These are phyloP conservation scores for Sceloporus tristichus DNA, from an alignment of 2,113 vertebrate genomes.

Conservation along the genomic window DNA sequence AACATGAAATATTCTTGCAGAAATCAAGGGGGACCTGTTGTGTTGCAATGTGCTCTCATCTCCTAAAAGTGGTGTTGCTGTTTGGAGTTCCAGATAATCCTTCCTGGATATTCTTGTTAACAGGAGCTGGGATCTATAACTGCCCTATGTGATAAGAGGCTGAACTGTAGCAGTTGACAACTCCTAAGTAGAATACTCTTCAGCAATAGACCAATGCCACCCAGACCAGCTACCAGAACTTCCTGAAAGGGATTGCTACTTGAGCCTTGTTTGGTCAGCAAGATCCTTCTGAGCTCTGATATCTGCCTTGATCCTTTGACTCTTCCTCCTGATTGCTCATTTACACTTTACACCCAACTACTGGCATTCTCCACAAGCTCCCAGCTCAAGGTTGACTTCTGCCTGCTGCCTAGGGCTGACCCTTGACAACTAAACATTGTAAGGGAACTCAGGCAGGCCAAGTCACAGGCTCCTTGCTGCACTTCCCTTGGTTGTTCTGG, in stretches of 20 bases:
- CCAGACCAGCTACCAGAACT: not conserved
- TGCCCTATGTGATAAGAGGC: too few species aligned
- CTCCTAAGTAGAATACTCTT: too few species aligned
- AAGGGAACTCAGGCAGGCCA: too few species aligned
- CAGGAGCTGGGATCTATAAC: not conserved
- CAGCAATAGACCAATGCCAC: too few species aligned
- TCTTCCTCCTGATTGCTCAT: not conserved
- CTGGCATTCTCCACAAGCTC: not conserved
- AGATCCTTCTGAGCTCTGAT: not conserved
- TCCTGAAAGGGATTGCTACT: not conserved
- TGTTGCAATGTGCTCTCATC: not conserved
- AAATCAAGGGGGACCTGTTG: not conserved
- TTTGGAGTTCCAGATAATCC: not conserved
- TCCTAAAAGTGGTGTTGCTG: not conserved
- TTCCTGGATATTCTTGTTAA: not conserved
- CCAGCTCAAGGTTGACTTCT: not conserved
- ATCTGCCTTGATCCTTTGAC: not conserved
- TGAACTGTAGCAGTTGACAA: too few species aligned
- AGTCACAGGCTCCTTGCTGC: too few species aligned
- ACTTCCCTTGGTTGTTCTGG: too few species aligned
- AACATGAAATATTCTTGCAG: too few species aligned
- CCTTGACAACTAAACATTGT: not conserved
- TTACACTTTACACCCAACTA: not conserved
- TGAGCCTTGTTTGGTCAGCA: not conserved
- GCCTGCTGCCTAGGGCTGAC: too few species aligned